Percentiles rank a stretch among this genome's conserved stretches.
Evolutionary conservation across 2,797 vertebrate species (phyloP).

Genomic region (Sebastes umbrosus): DNA sequence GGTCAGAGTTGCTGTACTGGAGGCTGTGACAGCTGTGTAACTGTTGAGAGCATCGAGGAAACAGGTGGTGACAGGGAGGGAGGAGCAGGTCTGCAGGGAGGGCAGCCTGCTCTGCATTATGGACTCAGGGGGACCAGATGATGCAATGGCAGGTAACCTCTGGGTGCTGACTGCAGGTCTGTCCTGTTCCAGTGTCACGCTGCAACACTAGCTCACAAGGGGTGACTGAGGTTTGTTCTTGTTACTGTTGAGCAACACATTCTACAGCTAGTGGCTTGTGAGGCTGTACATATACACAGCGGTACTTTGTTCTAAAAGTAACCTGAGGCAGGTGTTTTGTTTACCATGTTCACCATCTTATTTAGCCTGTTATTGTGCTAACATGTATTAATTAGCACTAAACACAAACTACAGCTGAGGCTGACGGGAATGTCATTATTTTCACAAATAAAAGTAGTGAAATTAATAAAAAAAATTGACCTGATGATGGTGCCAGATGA

Average conservation of each 20-base stretch:
- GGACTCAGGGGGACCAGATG: slow-evolving; percentile 21
- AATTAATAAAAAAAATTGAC: not conserved
- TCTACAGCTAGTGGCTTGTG: not conserved
- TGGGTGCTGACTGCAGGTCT: slow-evolving; percentile 7
- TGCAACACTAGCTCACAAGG: not conserved
- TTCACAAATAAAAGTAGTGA: not conserved
- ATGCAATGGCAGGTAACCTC: slow-evolving; percentile 53
- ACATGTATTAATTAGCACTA: not conserved
- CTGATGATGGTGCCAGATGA: not conserved
- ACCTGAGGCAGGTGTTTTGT: not conserved
- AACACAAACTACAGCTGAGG: not conserved
- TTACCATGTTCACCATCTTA: not conserved
- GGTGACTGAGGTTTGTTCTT: not conserved
- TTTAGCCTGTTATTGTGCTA: not conserved
- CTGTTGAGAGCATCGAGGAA: slow-evolving; percentile 45
- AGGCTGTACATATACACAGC: not conserved
- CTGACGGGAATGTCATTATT: not conserved
- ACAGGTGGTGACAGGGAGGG: slow-evolving; percentile 39
- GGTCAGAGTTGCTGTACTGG: not conserved
- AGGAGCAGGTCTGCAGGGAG: slow-evolving; percentile 1
- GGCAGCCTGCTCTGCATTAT: not conserved
- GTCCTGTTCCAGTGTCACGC: slow-evolving; percentile 1
- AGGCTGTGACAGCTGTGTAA: slow-evolving; percentile 25
- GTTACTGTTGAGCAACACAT: not conserved
- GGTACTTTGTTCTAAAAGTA: not conserved